Evolutionary conservation across 1,140 invertebrate genomes (phyloP).

Genomic region (Conus ventricosus): DNA sequence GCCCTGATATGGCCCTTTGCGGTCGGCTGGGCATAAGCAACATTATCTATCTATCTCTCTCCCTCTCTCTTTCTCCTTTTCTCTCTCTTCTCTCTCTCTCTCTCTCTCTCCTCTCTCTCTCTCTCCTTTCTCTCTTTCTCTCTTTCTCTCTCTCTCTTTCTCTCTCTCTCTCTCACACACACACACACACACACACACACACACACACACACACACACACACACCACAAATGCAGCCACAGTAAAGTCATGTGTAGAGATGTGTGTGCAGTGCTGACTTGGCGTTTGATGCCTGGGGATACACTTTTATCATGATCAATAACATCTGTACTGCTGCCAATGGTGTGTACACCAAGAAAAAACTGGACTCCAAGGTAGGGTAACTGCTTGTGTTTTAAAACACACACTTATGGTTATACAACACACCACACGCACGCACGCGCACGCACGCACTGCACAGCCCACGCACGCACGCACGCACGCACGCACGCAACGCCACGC

Average conservation of each 20-base stretch:
- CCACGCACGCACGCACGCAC: conserved; percentile 14
- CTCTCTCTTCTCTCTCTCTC: no score
- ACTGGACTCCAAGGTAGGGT: conserved; percentile 84
- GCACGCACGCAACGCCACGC: not conserved
- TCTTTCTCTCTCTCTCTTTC: no score
- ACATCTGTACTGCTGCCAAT: conserved; percentile 94
- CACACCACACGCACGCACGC: conserved; percentile 15
- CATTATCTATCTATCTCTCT: no score
- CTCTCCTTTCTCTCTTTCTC: no score
- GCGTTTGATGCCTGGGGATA: conserved; percentile 95
- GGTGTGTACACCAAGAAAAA: conserved; percentile 99
- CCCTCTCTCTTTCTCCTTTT: no score
- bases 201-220: no score
- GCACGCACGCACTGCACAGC: conserved; percentile 17
- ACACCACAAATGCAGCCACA: no score
- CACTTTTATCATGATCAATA: conserved; percentile 88
- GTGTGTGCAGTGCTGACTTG: conserved; percentile 85
- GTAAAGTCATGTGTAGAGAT: not conserved
- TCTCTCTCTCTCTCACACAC: no score
- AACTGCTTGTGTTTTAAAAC: not conserved
- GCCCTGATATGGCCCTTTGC: no score
- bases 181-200: no score
- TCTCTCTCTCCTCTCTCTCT: no score
- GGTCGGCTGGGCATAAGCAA: no score
- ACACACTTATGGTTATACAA: conserved; percentile 3